phyloP scores from a whole-genome alignment of 1,140 invertebrate species.

The Aphaenogaster floridana region DNA sequence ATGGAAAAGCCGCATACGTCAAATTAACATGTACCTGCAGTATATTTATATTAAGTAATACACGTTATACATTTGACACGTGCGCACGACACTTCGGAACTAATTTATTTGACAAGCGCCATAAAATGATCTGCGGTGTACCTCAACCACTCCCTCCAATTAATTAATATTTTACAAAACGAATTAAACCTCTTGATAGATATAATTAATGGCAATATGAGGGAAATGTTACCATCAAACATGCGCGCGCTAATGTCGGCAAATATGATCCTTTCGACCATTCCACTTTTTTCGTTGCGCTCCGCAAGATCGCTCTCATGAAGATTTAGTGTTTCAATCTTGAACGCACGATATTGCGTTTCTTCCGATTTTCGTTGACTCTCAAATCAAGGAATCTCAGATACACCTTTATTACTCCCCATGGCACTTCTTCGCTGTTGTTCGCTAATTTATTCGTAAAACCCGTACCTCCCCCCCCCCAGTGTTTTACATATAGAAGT shows the following conservation, averaged over 20 bases:
- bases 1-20: slow-evolving; percentile 28
- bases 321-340: slow-evolving; percentile 61
- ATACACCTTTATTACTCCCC: slow-evolving; percentile 48
- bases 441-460: slow-evolving; percentile 31
- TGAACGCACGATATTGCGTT: background rate
- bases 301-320: background rate
- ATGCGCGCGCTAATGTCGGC: background rate
- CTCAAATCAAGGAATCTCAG: slow-evolving; percentile 50
- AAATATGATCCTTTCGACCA: background rate
- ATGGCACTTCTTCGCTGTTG: slow-evolving; percentile 17
- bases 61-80: background rate
- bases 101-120: slow-evolving; percentile 57
- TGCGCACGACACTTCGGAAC: background rate
- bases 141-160: slow-evolving; percentile 1
- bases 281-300: background rate
- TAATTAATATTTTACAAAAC: slow-evolving; percentile 49
- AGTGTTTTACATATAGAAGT: slow-evolving; percentile 2
- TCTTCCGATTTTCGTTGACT: slow-evolving; percentile 43
- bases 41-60: background rate
- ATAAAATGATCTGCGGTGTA: slow-evolving; percentile 42
- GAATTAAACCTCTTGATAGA: slow-evolving; percentile 30
- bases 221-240: background rate
- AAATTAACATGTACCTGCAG: slow-evolving; percentile 34
- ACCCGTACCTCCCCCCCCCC: too few species aligned
- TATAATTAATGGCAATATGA: slow-evolving; percentile 24